Conservation (phyloP, 2,797 vertebrate genomes). For the Simalia tracyae region DNA sequence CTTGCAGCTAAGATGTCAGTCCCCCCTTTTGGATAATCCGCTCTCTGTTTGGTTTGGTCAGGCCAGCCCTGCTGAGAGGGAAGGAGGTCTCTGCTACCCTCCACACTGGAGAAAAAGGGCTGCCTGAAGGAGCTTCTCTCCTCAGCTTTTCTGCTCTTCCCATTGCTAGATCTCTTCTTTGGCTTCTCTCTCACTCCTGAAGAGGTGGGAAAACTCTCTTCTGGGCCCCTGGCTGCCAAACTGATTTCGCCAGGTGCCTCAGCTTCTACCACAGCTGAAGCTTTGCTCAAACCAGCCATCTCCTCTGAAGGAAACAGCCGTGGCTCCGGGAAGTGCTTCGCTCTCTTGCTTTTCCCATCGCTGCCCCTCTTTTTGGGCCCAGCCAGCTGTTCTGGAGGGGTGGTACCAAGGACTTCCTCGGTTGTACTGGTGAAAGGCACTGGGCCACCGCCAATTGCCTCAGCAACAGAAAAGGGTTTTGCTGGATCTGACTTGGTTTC, state of each 20-base stretch:
- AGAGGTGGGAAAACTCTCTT: neutral
- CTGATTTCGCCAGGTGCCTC: neutral
- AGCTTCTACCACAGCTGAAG: neutral
- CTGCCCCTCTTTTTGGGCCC: slow-evolving; percentile 58
- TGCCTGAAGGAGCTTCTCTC: slow-evolving; percentile 44
- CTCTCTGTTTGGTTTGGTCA: slow-evolving; percentile 1
- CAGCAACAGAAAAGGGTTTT: neutral
- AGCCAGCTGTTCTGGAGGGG: neutral
- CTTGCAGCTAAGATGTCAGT: neutral
- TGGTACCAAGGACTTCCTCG: neutral
- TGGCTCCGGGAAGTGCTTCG: slow-evolving; percentile 34
- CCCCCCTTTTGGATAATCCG: neutral
- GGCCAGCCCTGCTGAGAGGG: neutral
- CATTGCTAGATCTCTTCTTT: slow-evolving; percentile 27
- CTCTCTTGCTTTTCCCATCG: slow-evolving; percentile 56
- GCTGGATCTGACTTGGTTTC: neutral
- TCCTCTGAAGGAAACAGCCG: slow-evolving; percentile 13
- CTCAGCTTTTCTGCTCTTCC: slow-evolving; percentile 25
- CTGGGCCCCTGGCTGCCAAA: neutral
- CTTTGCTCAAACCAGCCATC: neutral
- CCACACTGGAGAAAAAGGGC: neutral
- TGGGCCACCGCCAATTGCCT: rapidly evolving
- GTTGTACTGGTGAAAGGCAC: neutral
- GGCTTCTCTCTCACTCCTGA: neutral
- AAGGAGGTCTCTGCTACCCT: neutral